These are phyloP conservation scores for Leptoteleia sp. DNA, from an alignment of 1,140 invertebrate species.

Conservation along the genomic window DNA sequence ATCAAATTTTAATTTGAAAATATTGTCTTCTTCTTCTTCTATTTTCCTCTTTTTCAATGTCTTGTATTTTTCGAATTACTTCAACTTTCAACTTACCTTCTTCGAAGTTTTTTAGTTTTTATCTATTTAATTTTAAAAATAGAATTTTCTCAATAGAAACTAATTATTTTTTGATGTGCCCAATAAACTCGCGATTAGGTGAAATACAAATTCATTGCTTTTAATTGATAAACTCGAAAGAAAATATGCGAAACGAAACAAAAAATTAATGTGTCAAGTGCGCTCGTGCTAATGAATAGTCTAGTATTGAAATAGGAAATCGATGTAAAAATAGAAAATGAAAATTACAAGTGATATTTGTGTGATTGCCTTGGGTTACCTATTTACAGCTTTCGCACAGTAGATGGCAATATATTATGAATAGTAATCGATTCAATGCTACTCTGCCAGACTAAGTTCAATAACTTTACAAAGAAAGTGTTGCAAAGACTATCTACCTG, in stretches of 20 bases:
- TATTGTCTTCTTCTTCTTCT: neutral
- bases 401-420: conserved; percentile 53
- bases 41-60: too few species aligned
- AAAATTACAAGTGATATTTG: conserved; percentile 6
- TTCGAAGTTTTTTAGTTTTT: too few species aligned
- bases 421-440: conserved; percentile 57
- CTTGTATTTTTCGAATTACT: too few species aligned
- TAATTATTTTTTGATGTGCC: too few species aligned
- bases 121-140: too few species aligned
- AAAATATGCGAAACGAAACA: neutral
- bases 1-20: neutral
- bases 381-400: conserved; percentile 24
- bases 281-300: conserved; percentile 5
- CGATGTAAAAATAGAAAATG: conserved; percentile 11
- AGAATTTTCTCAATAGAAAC: too few species aligned
- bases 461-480: too few species aligned
- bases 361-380: neutral
- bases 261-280: conserved; percentile 9
- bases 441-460: conserved; percentile 28
- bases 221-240: neutral
- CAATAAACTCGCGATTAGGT: too few species aligned
- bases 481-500: too few species aligned
- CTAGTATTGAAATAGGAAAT: neutral
- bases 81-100: too few species aligned
- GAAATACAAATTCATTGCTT: neutral